phyloP scores from a whole-genome alignment of 2,888 invertebrate genomes.

The Dione juno region DNA sequence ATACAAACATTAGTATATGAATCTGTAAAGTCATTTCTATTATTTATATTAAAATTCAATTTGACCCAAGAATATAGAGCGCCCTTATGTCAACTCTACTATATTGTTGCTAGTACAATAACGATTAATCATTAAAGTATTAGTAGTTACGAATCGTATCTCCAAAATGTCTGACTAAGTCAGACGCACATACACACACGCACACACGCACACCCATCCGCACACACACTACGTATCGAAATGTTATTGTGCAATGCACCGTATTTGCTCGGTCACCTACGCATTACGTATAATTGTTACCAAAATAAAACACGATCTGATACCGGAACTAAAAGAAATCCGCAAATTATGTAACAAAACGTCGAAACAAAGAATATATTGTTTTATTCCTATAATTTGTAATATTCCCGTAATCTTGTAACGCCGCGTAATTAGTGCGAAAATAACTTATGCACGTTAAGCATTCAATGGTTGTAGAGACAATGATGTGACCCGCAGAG shows the following conservation, averaged over 20 bases:
- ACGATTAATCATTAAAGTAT: background rate
- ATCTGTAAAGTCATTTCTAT: too few species aligned
- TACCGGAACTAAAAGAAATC: slow-evolving; percentile 32
- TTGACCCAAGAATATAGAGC: too few species aligned
- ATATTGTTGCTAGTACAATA: background rate
- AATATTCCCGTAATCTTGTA: background rate
- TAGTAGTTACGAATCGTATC: background rate
- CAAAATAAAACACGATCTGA: slow-evolving; percentile 36
- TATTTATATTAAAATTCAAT: too few species aligned
- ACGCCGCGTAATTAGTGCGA: slow-evolving; percentile 11
- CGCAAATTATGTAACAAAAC: slow-evolving; percentile 32
- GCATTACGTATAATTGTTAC: slow-evolving; percentile 34
- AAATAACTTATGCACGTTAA: background rate
- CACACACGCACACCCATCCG: background rate
- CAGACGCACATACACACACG: background rate
- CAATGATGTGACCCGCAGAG: slow-evolving; percentile 31
- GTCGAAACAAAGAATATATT: slow-evolving; percentile 24
- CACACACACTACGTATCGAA: slow-evolving; percentile 4
- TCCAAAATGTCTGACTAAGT: background rate
- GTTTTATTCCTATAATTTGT: background rate
- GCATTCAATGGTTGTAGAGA: slow-evolving; percentile 1
- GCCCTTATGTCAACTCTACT: too few species aligned
- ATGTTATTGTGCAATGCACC: slow-evolving; percentile 27
- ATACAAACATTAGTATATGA: too few species aligned
- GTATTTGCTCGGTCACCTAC: slow-evolving; percentile 28